Base-by-base conservation (phyloP, 2,113 vertebrate genomes). In the Ginglymostoma cirratum region DNA sequence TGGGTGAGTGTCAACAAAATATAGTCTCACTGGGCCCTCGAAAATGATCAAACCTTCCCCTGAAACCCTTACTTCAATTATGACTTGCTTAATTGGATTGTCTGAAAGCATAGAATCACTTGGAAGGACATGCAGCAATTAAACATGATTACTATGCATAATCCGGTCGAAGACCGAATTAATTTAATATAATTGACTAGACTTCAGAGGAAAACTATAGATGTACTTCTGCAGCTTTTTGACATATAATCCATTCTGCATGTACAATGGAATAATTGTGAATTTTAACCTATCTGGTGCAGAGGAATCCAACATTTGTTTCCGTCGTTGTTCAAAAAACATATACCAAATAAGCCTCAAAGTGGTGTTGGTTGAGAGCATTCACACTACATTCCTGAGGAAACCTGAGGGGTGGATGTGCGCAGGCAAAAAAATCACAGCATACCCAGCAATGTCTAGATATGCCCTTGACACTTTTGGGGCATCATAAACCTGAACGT, bases 61-160 rank as follows among this genome's bases (percentile, higher is more conserved):
- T 76, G 94, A 95, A 76, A 52, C 42, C 42, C 12, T 30, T 95
- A 24, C 94, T 70, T 95, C 94, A 95, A 72, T 95, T 95, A 95
- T 95, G 94, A 72, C 69, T 76, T 95, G 38, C 42, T 69, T 95
- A 95, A 95, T 95, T 95, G 94, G 94, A 95, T 95, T 95, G 69
- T 95, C 94, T 95, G 7, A 69, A 72, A 95, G 94, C 66, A 14
- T 72, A 72, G 27, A 95, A 95, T 76, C 66, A 70, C 69, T 95
- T 95, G 69, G 69, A 72, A 95, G 69, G 94, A 76, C 67, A 76
- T 95, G 52, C 12, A 34, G 67, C 76, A 95, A 95, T 95, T 72
- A 95, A 95, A 52, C 30, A 23, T 72, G 27, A 95, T 95, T 95
- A 72, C 69, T 72, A 72, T 95, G 69, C 94, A 72, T 76, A 95